Percentiles rank a stretch among this genome's conserved stretches.
These are phyloP conservation scores for Fulica atra DNA, from an alignment of 2,113 vertebrate genomes.

Conservation along the genomic window DNA sequence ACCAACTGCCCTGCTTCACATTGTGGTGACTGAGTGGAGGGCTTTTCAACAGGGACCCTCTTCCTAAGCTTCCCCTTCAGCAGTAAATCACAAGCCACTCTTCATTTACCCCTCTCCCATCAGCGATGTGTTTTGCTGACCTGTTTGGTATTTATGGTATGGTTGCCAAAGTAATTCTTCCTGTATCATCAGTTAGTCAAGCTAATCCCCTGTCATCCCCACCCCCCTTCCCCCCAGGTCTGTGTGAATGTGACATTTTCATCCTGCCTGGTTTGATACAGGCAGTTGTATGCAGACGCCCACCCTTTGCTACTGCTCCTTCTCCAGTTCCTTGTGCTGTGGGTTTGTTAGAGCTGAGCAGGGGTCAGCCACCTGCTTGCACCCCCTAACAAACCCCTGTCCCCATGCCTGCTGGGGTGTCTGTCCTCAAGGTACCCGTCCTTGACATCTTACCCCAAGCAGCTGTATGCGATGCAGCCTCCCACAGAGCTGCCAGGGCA, in stretches of 20 bases:
- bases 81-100: background rate
- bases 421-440: background rate
- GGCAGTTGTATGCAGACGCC: background rate
- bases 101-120: background rate
- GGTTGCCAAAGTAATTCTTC: background rate
- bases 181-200: background rate
- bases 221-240: too few relatives aligned
- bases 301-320: background rate
- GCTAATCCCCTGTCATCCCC: background rate
- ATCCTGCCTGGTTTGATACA: background rate
- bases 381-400: fast-evolving
- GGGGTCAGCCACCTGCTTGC: too few relatives aligned
- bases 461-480: background rate
- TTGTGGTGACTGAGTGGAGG: background rate
- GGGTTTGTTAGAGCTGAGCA: background rate
- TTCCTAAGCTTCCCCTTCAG: background rate
- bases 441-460: background rate
- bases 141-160: background rate
- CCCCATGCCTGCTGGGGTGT: background rate
- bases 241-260: background rate
- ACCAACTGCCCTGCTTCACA: background rate
- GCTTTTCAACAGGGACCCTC: background rate
- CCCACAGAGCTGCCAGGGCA: background rate
- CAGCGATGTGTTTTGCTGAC: background rate
- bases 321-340: background rate